Conservation (phyloP, 2,113 vertebrate species). For the Tringa solitaria region DNA sequence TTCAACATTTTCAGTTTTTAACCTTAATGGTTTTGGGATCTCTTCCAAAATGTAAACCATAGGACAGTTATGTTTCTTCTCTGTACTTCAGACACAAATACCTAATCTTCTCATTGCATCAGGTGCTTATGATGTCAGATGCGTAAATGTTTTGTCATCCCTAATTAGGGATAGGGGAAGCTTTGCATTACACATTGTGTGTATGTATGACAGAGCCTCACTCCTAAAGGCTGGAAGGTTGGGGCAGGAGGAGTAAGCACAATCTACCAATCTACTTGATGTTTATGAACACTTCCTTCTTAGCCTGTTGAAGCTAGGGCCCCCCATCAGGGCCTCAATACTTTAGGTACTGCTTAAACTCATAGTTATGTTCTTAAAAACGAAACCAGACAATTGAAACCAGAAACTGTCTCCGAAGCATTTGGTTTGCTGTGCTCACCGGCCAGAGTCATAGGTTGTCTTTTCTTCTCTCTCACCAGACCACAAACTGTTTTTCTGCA, state of each 20-base stretch:
- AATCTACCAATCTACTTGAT: not conserved
- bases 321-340: not conserved
- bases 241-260: not conserved
- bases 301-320: not conserved
- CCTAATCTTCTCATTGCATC: not conserved
- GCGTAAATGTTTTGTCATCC: not conserved
- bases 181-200: not conserved
- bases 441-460: not conserved
- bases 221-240: not conserved
- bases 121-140: not conserved
- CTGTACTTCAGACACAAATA: not conserved
- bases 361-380: not conserved
- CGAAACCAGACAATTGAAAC: not conserved
- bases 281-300: not conserved
- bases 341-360: not conserved
- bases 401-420: not conserved
- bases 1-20: not conserved
- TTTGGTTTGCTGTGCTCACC: not conserved
- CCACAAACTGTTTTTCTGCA: not conserved
- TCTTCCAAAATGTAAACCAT: not conserved
- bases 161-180: not conserved
- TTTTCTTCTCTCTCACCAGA: not conserved
- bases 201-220: accelerated
- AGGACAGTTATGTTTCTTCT: not conserved
- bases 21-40: not conserved